Percentiles rank a stretch among this genome's conserved stretches.
Conservation (phyloP, 2,888 invertebrate genomes). For the Pteria penguin region DNA sequence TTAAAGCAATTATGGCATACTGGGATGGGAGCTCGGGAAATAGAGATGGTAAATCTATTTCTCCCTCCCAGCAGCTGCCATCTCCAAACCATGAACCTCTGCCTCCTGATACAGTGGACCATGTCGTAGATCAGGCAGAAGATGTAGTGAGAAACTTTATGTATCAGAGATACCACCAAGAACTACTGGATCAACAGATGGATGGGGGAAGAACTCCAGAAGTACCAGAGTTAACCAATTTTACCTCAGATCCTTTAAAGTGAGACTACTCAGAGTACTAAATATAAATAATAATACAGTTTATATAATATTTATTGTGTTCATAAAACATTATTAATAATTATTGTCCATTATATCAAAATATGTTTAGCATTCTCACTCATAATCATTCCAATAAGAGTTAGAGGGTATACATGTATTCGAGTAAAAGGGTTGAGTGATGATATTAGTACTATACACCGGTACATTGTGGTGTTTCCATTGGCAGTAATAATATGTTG, state of each 20-base stretch:
- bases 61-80: conserved; percentile 17
- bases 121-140: conserved; percentile 76
- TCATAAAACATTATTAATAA: too few relatives aligned
- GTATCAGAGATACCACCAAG: conserved; percentile 69
- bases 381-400: too few relatives aligned
- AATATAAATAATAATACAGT: too few relatives aligned
- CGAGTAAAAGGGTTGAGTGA: too few relatives aligned
- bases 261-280: too few relatives aligned
- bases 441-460: too few relatives aligned
- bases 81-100: conserved; percentile 46
- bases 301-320: too few relatives aligned
- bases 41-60: neutral
- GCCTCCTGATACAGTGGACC: conserved; percentile 72
- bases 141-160: conserved; percentile 76
- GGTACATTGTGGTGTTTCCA: too few relatives aligned
- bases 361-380: too few relatives aligned
- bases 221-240: conserved; percentile 71
- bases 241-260: conserved; percentile 70
- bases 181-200: conserved; percentile 47
- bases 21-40: conserved; percentile 35
- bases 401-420: too few relatives aligned
- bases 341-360: too few relatives aligned
- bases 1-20: conserved; percentile 30
- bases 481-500: too few relatives aligned
- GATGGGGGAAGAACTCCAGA: conserved; percentile 54